Base-by-base conservation (phyloP, 1,140 invertebrate genomes). In the Epicauta chinensis region DNA sequence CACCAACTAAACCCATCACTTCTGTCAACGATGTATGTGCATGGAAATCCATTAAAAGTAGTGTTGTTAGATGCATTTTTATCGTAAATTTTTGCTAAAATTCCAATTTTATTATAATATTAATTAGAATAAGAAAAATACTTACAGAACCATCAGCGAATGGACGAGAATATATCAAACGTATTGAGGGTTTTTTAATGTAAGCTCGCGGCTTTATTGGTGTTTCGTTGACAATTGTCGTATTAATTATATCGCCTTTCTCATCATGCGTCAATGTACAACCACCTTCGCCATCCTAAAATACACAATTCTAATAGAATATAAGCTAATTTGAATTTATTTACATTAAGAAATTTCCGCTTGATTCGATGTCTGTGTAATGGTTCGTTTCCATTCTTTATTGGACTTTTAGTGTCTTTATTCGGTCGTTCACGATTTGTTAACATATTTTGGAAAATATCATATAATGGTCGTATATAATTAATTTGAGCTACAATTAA, bases 1-100 rank as follows among this genome's bases (percentile, higher is more conserved):
- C 84, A 14, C 82, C 86, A 32, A 85, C 63, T 49, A 87, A 74
- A 13, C 86, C 86, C 75, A 86, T 86, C 14, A 88, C 82, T 72
- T 88, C 86, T 2, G 75, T 80, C 32, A 73, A 67, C 7, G 77
- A 81, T 17, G 77, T 73, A 67, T 87, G 83, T 41, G 83, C 74
- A 71, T 88, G 86, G 17, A 80, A 72, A 66, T 87, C 83, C 76
- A 86, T 81, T 2, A 78, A 66, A 4, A 84, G 63, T 37, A 87
- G 68, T 1, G 80, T 75, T 3, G 78, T 76, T 49, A 80, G 70
- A 41, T 75, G 64, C 34, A 87, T 61, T 17, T 72, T 71, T 3
- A 86, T 74, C 30, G 56, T 60, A 62, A 78, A 86, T 40, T 83
- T 81, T 50, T 82, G 77, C 82, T 85, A 56, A 23, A 67, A 66